These are phyloP conservation scores for Macrostomum lignano DNA, from an alignment of 1,140 invertebrate species.

Conservation along the genomic window DNA sequence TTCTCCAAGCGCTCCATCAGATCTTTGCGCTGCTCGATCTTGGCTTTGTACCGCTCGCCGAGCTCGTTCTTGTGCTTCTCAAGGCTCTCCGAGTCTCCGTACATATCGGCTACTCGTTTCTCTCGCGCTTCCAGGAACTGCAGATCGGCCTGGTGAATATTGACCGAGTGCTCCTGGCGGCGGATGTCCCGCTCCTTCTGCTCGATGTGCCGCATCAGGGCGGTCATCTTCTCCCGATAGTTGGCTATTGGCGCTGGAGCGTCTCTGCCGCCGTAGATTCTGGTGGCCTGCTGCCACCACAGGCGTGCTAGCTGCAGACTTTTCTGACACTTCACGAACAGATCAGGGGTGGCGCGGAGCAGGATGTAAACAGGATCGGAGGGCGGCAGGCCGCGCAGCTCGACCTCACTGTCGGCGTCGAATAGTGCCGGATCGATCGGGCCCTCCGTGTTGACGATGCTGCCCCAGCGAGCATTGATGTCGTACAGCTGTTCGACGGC, in stretches of 20 bases:
- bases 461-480: neutral
- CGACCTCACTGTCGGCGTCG: slow-evolving; percentile 13
- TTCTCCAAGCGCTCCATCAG: slow-evolving; percentile 5
- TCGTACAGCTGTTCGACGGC: slow-evolving; percentile 5
- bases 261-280: slow-evolving; percentile 8
- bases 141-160: slow-evolving; percentile 4
- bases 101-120: slow-evolving; percentile 7
- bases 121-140: slow-evolving; percentile 7
- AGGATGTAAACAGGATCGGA: slow-evolving; percentile 9
- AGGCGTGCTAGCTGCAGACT: slow-evolving; percentile 12
- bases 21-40: slow-evolving; percentile 2
- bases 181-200: slow-evolving; percentile 5
- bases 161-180: slow-evolving; percentile 8
- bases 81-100: slow-evolving; percentile 5
- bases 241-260: neutral
- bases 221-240: slow-evolving; percentile 5
- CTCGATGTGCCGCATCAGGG: slow-evolving; percentile 6
- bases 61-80: slow-evolving; percentile 6
- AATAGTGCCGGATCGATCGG: slow-evolving; percentile 9
- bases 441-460: slow-evolving; percentile 8
- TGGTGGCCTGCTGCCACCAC: slow-evolving; percentile 11
- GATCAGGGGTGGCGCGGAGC: slow-evolving; percentile 11
- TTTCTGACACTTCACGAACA: slow-evolving; percentile 14
- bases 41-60: slow-evolving; percentile 6
- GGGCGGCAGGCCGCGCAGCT: slow-evolving; percentile 10